Base-by-base conservation (phyloP, 92 coral and sea anemone species). In the Palythoa grandis region DNA sequence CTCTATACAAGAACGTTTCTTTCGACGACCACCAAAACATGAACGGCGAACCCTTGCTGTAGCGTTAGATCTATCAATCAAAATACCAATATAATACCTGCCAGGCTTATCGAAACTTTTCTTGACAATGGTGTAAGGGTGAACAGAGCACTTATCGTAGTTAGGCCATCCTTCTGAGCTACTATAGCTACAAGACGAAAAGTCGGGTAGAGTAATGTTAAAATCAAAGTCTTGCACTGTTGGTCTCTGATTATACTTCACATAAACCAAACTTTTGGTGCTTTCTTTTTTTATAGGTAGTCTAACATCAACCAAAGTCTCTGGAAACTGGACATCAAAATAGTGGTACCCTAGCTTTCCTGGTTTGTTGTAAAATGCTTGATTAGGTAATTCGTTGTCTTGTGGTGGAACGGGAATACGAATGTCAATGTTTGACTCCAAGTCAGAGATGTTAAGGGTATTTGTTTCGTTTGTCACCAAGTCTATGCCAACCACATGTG, bases 1-100 rank as follows among this genome's bases (percentile, higher is more conserved):
- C 14, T 82, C 83, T 24, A 74, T 63, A 67, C 90, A 88, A 22
- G 87, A 83, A 12, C 87, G 79, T 72, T 75, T 88, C 35, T 83
- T 86, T 39, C 87, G 82, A 25, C 71, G 47, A 72, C 60, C 52
- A 4, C 54, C 87, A 61, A 75, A 88, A 52, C 91, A 82, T 15
- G 91, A 88, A 15, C 91, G 82, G 19, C 85, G 83, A 50, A 72
- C 74, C 38, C 90, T 53, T 29, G 65, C 14, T 68, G 73, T 29
- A 23, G 80, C 9, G 7, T 56, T 68, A 48, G 23, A 43, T 25
- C 63, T 24, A 4, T 20, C 9, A 52, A 40, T 25, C 25, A 5
- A 11, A 52, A 88, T 39, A 12, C 71, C 90, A 7, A 88, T 25
- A 52, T 40, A 88, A 35, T 88, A 88, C 50, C 61, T 73, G 61